phyloP scores from a whole-genome alignment of 2,888 invertebrate genomes.

The Meteorus cinctellus region DNA sequence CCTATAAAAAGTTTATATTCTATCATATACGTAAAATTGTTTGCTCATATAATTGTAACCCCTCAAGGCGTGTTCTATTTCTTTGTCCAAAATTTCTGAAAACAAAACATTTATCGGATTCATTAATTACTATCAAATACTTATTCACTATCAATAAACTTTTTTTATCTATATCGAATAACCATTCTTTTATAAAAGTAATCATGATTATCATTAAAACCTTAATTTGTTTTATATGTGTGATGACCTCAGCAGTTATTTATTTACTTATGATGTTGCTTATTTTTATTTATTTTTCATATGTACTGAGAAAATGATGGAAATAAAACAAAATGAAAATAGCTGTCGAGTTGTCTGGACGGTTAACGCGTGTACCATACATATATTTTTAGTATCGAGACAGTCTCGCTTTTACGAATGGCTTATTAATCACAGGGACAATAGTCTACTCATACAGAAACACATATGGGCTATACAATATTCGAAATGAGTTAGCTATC shows the following conservation, averaged over 20 bases:
- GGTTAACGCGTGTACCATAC: conserved; percentile 24
- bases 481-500: conserved; percentile 34
- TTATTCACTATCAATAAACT: not conserved
- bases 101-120: not conserved
- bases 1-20: not conserved
- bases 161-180: no score
- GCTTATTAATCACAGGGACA: conserved; percentile 67
- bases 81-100: not conserved
- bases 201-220: not conserved
- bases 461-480: conserved; percentile 8
- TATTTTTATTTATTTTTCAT: no score
- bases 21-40: not conserved
- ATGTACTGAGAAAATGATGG: not conserved
- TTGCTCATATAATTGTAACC: not conserved
- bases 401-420: conserved; percentile 56
- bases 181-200: not conserved
- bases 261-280: not conserved
- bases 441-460: conserved; percentile 42
- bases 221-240: not conserved
- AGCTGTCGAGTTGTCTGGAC: not conserved
- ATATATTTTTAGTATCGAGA: conserved; percentile 47
- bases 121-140: not conserved
- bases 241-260: not conserved
- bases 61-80: not conserved
- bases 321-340: not conserved